Evolutionary conservation across 2,113 vertebrate species (phyloP).

Genomic region (Mormyrus lacerda): DNA sequence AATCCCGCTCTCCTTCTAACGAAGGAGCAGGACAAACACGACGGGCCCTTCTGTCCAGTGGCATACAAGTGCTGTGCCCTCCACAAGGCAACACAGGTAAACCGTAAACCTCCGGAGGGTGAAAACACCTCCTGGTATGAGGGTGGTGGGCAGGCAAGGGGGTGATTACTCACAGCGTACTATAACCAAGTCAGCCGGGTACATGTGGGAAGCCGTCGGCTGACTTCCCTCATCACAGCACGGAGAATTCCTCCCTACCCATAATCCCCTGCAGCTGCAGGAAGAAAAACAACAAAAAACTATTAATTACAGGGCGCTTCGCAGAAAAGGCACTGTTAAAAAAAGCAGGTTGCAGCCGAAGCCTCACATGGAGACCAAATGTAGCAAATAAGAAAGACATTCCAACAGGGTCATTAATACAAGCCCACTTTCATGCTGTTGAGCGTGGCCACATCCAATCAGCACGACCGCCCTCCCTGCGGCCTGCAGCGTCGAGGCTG

Average conservation of each 20-base stretch:
- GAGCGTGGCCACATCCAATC: not conserved
- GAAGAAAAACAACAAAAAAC: not conserved
- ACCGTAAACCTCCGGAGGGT: not conserved
- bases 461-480: not conserved
- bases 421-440: not conserved
- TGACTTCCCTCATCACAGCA: not conserved
- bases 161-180: not conserved
- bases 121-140: not conserved
- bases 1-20: not conserved
- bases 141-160: not conserved
- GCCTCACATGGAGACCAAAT: not conserved
- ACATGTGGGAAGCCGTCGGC: not conserved
- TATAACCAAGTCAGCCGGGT: not conserved
- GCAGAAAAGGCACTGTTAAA: not conserved
- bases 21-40: not conserved
- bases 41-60: not conserved
- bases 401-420: not conserved
- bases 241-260: not conserved
- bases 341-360: not conserved
- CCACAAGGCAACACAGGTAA: not conserved
- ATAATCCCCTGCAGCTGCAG: not conserved
- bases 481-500: not conserved
- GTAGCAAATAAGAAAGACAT: not conserved
- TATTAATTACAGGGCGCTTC: slow-evolving; percentile 4
- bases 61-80: not conserved